These are phyloP conservation scores for Siniperca obscura DNA, from an alignment of 2,797 vertebrate genomes.

Conservation along the genomic window DNA sequence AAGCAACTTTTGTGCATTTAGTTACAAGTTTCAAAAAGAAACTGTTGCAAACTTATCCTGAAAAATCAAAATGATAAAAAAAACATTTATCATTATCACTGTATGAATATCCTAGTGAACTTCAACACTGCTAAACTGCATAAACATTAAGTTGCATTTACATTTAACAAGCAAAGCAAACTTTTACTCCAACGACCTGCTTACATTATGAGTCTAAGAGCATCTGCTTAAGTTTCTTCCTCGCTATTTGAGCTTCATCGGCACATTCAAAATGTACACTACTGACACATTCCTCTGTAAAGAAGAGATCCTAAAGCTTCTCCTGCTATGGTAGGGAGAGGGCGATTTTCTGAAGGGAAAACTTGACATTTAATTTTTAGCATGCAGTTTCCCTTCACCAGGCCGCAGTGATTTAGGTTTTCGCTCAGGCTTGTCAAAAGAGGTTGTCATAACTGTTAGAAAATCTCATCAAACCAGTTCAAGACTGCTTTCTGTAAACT, in stretches of 20 bases:
- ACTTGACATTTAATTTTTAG: conserved; percentile 51
- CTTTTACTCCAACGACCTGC: neutral
- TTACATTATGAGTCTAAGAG: neutral
- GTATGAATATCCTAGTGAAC: neutral
- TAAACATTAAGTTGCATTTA: neutral
- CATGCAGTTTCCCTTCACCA: conserved; percentile 41
- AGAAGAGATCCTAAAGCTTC: conserved; percentile 15
- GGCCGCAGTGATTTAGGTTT: conserved; percentile 27
- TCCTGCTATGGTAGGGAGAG: neutral
- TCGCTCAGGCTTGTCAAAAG: conserved; percentile 28
- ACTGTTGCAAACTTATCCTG: neutral
- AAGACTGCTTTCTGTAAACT: conserved; percentile 20
- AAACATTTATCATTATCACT: neutral
- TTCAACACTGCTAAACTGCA: neutral
- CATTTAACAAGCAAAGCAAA: conserved; percentile 7
- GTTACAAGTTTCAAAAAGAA: neutral
- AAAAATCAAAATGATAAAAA: neutral
- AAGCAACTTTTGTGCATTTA: neutral
- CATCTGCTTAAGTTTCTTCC: conserved; percentile 10
- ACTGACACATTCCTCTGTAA: conserved; percentile 13
- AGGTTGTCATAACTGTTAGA: conserved; percentile 13
- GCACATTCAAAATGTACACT: conserved; percentile 31
- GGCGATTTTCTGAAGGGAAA: conserved; percentile 45
- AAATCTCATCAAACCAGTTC: conserved; percentile 34
- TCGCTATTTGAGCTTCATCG: conserved; percentile 30